Base-by-base conservation (phyloP, 1,140 invertebrate species). In the Armadillidium nasatum region DNA sequence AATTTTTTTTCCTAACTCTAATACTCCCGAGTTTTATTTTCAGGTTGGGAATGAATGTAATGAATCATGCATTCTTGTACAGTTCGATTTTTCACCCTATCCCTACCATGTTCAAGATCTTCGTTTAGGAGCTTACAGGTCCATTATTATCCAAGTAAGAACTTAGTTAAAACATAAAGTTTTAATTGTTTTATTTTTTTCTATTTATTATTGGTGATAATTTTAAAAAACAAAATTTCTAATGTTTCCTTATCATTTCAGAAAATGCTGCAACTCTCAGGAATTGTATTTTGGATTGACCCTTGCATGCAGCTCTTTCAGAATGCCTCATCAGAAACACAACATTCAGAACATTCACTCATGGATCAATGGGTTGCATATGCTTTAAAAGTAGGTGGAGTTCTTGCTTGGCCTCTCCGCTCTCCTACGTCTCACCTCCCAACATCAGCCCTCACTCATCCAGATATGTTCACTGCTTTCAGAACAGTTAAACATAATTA, bases 401-500 rank as follows among this genome's bases (percentile, higher is more conserved):
- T 95, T 73, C 83, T 91, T 15, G 91, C 91, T 44, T 95, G 93
- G 93, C 89, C 91, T 7, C 84, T 86, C 44, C 79, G 82, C 23
- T 68, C 68, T 54, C 77, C 76, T 11, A 50, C 67, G 78, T 89
- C 91, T n/a, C 88, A 88, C 79, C 89, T 91, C 76, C 92, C 94
- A 0, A 94, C 94, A 45, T 94, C 94, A 43, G 91, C 93, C 60
- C 87, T 95, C n/a, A 96, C 94, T 3, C 94, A 96, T 86, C 93
- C 93, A 81, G 93, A 93, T 85, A 96, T 96, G 94, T 95, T 95
- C 84, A 89, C 91, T 82, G 95, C 93, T 84, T 93, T 96, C 85
- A 90, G 92, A 83, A 92, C 91, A 9, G 81, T 82, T 44, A 84
- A 81, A 67, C 71, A 78, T 43, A 74, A 77, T 70, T 81, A 78